Conservation (phyloP, 1,140 invertebrate genomes). For the Lepeophtheirus salmonis region DNA sequence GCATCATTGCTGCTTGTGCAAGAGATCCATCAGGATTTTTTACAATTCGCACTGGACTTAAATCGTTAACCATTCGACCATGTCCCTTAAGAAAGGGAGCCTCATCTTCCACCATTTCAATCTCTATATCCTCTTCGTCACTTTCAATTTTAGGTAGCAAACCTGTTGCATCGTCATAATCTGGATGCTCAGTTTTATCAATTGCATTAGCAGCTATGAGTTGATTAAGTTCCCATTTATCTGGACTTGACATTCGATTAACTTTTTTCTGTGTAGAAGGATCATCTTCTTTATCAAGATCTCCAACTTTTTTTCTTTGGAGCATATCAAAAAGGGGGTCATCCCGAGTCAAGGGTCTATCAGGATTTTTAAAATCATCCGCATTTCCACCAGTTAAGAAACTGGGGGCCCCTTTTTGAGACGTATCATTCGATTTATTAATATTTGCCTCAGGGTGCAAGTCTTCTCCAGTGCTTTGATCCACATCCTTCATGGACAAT, state of each 20-base stretch:
- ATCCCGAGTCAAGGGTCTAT: no score
- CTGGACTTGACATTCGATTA: slow-evolving; percentile 83
- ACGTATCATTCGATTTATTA: no score
- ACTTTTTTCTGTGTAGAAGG: slow-evolving; percentile 13
- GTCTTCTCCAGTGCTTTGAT: slow-evolving; percentile 83
- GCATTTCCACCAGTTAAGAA: no score
- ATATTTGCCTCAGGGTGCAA: slow-evolving; percentile 70
- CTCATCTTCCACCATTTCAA: slow-evolving; percentile 96
- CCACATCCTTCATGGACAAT: slow-evolving; percentile 94
- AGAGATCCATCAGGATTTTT: slow-evolving; percentile 98
- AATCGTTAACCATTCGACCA: slow-evolving; percentile 64
- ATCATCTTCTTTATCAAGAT: no score
- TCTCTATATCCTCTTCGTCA: slow-evolving; percentile 93
- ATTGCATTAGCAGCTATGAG: slow-evolving; percentile 68
- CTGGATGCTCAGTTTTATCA: slow-evolving; percentile 67
- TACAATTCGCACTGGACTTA: slow-evolving; percentile 87
- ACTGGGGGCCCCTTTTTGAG: no score
- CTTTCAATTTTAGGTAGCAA: slow-evolving; percentile 42
- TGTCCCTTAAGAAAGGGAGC: slow-evolving; percentile 74
- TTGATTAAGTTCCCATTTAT: slow-evolving; percentile 49
- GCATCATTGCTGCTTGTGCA: slow-evolving; percentile 98
- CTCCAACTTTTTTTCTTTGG: no score
- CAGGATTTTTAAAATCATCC: no score
- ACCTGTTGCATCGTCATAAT: slow-evolving; percentile 77
- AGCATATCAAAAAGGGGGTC: no score